Evolutionary conservation across 2,797 vertebrate genomes (phyloP).

Genomic region (Pseudomugil tenellus): DNA sequence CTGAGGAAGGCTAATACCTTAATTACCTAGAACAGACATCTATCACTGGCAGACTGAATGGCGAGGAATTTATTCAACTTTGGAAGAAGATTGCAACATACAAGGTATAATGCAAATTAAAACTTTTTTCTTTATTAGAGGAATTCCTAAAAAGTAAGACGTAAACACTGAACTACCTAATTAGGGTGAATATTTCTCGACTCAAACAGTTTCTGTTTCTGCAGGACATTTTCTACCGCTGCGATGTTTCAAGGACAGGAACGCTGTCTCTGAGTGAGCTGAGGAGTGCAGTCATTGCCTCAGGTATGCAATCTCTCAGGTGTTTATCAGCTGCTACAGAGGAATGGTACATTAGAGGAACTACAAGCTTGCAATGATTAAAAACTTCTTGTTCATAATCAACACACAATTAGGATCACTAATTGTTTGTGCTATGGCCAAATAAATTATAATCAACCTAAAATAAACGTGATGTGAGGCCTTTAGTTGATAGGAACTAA

Average conservation of each 20-base stretch:
- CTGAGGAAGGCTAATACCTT: constrained; percentile 29
- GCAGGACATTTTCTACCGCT: constrained; percentile 71
- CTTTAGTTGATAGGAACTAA: neutral
- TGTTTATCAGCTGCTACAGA: neutral
- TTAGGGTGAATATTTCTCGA: neutral
- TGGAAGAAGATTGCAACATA: constrained; percentile 63
- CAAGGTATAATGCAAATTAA: constrained; percentile 54
- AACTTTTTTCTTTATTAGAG: too few species aligned
- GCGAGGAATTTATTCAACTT: constrained; percentile 64
- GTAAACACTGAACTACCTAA: too few species aligned
- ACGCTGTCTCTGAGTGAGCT: constrained; percentile 70
- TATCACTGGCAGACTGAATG: constrained; percentile 68
- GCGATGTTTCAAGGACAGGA: constrained; percentile 63
- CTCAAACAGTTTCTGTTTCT: neutral
- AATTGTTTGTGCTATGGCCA: neutral
- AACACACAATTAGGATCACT: neutral
- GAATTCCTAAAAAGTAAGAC: too few species aligned
- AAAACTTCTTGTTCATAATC: neutral
- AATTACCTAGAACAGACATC: constrained; percentile 58
- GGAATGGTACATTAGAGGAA: neutral
- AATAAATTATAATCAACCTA: neutral
- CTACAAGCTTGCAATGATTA: neutral
- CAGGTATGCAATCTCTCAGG: constrained; percentile 53
- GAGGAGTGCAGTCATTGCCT: constrained; percentile 58
- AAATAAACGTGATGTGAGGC: too few species aligned